Conservation (phyloP, 92 coral and sea anemone species). For the Umimayanthus chanpuru region DNA sequence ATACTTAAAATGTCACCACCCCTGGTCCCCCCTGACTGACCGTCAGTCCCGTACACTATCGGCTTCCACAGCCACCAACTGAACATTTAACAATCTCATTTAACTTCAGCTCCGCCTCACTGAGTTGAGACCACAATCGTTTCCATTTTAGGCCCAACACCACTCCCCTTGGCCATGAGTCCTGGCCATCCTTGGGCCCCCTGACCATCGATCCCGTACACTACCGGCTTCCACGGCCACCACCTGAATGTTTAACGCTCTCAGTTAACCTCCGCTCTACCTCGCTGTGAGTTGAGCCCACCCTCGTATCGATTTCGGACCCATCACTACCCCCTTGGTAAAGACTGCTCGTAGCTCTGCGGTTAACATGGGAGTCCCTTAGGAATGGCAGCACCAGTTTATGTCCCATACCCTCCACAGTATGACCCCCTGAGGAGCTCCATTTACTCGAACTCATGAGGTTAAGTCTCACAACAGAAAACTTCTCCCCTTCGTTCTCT, state of each 20-base stretch:
- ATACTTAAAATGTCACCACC: not conserved
- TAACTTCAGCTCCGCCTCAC: too few relatives aligned
- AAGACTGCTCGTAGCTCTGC: not conserved
- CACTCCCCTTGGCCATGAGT: not conserved
- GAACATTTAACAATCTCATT: too few relatives aligned
- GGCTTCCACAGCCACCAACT: too few relatives aligned
- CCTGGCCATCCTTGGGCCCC: too few relatives aligned
- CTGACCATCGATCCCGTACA: not conserved
- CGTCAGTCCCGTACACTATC: too few relatives aligned
- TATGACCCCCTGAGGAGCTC: not conserved
- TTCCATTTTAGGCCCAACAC: not conserved
- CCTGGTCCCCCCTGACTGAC: too few relatives aligned
- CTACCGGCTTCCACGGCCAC: conserved; percentile 16
- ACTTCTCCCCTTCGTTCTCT: not conserved
- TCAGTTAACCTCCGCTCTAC: not conserved
- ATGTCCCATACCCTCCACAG: not conserved
- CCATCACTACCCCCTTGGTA: not conserved
- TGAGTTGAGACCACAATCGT: too few relatives aligned
- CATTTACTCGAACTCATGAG: not conserved
- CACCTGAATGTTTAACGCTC: not conserved
- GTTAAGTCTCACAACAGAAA: not conserved
- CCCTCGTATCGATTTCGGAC: not conserved
- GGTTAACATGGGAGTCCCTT: not conserved
- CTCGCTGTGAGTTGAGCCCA: not conserved
- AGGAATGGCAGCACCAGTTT: not conserved